A percentile compares a stretch with the other conserved stretches of the same genome.
phyloP scores from a whole-genome alignment of 2,888 invertebrate species.

The Halictus ligatus region DNA sequence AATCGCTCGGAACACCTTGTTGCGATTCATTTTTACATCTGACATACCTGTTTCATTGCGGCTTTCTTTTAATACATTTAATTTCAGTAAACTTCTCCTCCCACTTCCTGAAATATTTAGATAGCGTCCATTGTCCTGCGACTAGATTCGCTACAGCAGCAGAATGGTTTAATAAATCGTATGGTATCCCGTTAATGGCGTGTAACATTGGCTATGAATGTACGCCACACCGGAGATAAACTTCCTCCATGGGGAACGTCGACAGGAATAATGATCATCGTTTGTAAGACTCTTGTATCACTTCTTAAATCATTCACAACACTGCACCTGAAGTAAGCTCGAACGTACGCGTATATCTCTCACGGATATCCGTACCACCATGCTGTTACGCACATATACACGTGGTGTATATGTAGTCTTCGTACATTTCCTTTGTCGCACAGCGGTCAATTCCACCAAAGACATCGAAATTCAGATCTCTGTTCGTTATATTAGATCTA shows the following conservation, averaged over 20 bases:
- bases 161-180: slow-evolving; percentile 10
- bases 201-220: slow-evolving; percentile 9
- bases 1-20: neutral
- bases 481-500: no score
- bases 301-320: slow-evolving; percentile 18
- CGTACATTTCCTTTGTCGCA: no score
- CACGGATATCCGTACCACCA: neutral
- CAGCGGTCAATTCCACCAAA: no score
- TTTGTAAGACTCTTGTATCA: slow-evolving; percentile 16
- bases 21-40: no score
- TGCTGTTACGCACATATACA: neutral
- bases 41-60: neutral
- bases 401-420: neutral
- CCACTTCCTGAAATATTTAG: neutral
- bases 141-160: neutral
- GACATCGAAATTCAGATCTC: no score
- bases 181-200: neutral
- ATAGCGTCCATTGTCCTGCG: neutral
- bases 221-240: neutral
- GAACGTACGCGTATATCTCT: neutral
- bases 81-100: neutral
- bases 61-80: neutral
- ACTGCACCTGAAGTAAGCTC: neutral
- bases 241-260: slow-evolving; percentile 5
- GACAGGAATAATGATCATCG: slow-evolving; percentile 32